Conservation (phyloP, 2,888 invertebrate genomes). For the Resseliella maxima region DNA sequence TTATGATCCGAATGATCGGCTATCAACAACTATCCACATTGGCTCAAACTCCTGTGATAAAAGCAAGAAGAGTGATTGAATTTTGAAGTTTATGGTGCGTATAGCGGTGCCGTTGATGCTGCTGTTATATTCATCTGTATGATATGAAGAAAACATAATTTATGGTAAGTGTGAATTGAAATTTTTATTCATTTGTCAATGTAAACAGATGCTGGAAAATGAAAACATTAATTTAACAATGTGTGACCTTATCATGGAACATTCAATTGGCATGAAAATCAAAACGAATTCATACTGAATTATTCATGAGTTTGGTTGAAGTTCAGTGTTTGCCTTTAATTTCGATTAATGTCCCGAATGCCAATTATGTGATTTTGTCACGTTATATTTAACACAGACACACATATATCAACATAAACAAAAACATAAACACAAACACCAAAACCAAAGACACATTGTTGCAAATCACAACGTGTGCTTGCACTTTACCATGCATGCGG, state of each 20-base stretch:
- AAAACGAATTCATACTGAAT: background rate
- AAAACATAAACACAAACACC: no score
- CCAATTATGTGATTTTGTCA: constrained; percentile 20
- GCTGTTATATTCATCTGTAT: background rate
- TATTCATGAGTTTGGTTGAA: constrained; percentile 13
- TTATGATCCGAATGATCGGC: background rate
- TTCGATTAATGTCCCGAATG: constrained; percentile 11
- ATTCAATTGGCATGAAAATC: background rate
- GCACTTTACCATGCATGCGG: no score
- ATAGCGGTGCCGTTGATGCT: background rate
- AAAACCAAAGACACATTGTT: no score
- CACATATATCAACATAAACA: background rate
- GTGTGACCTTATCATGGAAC: constrained; percentile 13
- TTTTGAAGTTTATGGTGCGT: no score
- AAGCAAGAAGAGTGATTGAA: background rate
- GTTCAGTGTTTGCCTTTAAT: constrained; percentile 45
- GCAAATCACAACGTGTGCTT: background rate
- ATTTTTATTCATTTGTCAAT: no score
- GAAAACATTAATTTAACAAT: background rate
- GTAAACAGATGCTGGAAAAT: background rate
- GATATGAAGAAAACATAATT: background rate
- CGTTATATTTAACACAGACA: background rate
- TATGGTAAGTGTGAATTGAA: background rate
- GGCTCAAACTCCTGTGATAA: constrained; percentile 26
- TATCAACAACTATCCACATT: background rate